Base-by-base conservation (phyloP, 2,797 vertebrate genomes). In the Rousettus madagascariensis region DNA sequence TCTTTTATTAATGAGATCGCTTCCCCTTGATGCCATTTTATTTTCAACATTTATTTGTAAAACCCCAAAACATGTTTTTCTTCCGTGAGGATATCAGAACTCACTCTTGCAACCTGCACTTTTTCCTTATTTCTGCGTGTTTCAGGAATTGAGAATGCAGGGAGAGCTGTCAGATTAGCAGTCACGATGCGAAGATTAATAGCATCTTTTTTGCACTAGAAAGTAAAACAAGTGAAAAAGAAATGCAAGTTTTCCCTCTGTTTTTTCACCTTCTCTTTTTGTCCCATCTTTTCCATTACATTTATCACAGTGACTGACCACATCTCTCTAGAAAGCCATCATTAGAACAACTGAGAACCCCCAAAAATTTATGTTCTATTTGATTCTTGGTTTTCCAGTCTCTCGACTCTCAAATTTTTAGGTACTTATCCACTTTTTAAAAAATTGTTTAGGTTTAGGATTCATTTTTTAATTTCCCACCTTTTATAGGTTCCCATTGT, bases 391-490 rank as follows among this genome's bases (percentile, higher is more conserved):
- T 85, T 78, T 94, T 71, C 55, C 38, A 22, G 4, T 51, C 49
- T 79, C 85, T 86, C 43, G 36, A 46, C 61, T 85, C 80, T 74
- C 71, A 22, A 22, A 38, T 46, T 94, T 95, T 89, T 49, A 92
- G 55, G 43, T 69, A 38, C 36, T 91, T 65, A 0, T 51, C 20
- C 30, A 78, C 22, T 91, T 91, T 95, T 93, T 75, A 26, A 79
- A 85, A n/a, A 79, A 82, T 65, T 85, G n/a, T 90, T 94, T 83
- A 83, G 51, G 53, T 74, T 78, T 95, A 30, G 57, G 59, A 28
- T 74, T 88, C n/a, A 66, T 51, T 86, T 82, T 63, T 75, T 38
- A n/a, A 20, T 69, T 77, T 30, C 72, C 59, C 38, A 55, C 16
- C 24, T 91, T 85, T 38, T 55, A 63, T 49, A 79, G 26, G 22